Evolutionary conservation across 2,113 vertebrate genomes (phyloP).

Genomic region (Struthio camelus): DNA sequence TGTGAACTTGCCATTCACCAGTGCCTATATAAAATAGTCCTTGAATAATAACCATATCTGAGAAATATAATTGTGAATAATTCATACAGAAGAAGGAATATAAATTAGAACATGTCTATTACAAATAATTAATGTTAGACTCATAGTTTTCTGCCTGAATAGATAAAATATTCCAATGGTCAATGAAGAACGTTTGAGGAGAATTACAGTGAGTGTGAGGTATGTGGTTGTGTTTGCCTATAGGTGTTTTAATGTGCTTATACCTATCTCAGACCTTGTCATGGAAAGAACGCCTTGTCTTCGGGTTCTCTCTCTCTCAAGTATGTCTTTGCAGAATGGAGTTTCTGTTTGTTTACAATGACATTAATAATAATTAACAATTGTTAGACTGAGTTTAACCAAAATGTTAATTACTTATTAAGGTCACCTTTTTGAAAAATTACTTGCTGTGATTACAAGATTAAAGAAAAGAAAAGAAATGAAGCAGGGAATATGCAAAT

Average conservation of each 20-base stretch:
- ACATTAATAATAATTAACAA: background rate
- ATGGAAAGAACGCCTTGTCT: background rate
- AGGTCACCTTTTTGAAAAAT: conserved; percentile 58
- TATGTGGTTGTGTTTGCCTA: background rate
- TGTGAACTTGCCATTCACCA: background rate
- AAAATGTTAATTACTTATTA: conserved; percentile 54
- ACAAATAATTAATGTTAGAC: background rate
- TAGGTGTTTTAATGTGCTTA: background rate
- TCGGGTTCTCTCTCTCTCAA: background rate
- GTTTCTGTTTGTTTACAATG: conserved; percentile 25
- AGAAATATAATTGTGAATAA: background rate
- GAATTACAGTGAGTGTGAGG: background rate
- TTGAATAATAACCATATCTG: background rate
- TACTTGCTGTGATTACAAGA: conserved; percentile 55
- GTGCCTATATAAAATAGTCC: background rate
- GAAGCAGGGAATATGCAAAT: conserved; percentile 60
- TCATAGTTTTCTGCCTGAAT: background rate
- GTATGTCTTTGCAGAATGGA: background rate
- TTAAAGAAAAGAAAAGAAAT: conserved; percentile 55
- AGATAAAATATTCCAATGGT: background rate
- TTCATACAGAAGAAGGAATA: background rate
- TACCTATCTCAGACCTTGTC: background rate
- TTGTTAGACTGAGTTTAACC: conserved; percentile 46
- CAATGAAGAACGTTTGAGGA: background rate
- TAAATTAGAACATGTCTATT: background rate